Base-by-base conservation (phyloP, 2,797 vertebrate species). In the Alauda arvensis region DNA sequence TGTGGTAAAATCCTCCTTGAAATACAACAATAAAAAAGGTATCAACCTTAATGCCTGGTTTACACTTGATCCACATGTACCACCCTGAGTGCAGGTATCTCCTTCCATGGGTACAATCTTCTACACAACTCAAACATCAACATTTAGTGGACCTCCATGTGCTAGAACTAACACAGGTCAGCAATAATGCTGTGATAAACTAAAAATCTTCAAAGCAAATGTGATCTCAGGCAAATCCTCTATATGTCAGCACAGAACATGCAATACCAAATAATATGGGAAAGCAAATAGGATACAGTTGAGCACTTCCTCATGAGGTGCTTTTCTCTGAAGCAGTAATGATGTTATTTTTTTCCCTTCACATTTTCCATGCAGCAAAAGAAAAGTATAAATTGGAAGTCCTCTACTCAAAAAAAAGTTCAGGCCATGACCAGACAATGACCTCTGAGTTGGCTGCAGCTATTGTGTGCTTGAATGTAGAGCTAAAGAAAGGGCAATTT, bases 401-500 rank as follows among this genome's bases (percentile, higher is more conserved):
- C 49, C 57, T 80, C 37, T 52, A 61, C 61, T 67, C 46, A 72
- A 69, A 88, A 79, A 66, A 39, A 25, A 1, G 10, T 77, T 95
- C 57, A 82, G 79, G 61, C 51, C 66, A 14, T 87, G 90, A 90
- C 91, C 91, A 94, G 93, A 93, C 75, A 18, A 34, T 71, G 93
- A 95, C 93, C 93, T 83, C 57, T 25, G 48, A 83, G 85, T 7
- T 85, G 71, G 88, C 77, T 65, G 51, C 26, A 72, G 71, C 88
- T 83, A 94, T 85, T 95, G 91, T 93, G 90, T 37, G 48, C 49
- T 70, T 91, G 83, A 93, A 93, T 82, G 83, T 21, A 52, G 71
- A 82, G 69, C 87, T 92, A 53, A 91, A 89, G 80, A 92, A 95
- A 91, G 77, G 85, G 79, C 68, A 92, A 87, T 65, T 90, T 88